Evolutionary conservation across 2,888 invertebrate genomes (phyloP).

Genomic region (Tenthredo notha): DNA sequence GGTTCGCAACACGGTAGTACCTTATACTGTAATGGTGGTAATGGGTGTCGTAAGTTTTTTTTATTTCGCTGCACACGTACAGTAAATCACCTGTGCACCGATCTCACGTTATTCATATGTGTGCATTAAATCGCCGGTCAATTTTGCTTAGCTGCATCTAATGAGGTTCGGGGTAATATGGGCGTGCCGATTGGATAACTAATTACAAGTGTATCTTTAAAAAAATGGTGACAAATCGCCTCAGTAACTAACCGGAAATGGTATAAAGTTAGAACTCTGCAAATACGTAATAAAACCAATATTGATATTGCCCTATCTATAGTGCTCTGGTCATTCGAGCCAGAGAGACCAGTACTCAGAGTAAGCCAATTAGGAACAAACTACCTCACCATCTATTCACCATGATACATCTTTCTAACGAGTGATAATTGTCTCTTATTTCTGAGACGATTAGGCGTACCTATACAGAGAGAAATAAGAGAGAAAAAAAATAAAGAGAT

Average conservation of each 20-base stretch:
- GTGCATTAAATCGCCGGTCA: background rate
- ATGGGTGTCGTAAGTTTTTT: background rate
- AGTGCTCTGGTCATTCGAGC: background rate
- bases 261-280: background rate
- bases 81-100: background rate
- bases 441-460: conserved; percentile 4
- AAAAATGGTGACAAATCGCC: background rate
- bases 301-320: conserved; percentile 25
- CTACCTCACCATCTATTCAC: conserved; percentile 17
- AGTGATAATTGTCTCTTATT: conserved; percentile 45
- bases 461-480: background rate
- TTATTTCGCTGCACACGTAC: background rate
- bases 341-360: background rate
- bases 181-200: conserved; percentile 10
- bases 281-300: background rate
- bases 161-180: background rate
- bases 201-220: background rate
- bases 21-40: background rate
- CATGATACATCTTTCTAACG: conserved; percentile 40
- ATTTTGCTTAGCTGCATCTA: background rate
- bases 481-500: background rate
- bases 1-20: background rate
- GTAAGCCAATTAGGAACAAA: conserved; percentile 42
- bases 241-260: background rate
- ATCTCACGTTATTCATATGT: background rate